Conservation (phyloP, 2,113 vertebrate genomes). For the Eleginops maclovinus region DNA sequence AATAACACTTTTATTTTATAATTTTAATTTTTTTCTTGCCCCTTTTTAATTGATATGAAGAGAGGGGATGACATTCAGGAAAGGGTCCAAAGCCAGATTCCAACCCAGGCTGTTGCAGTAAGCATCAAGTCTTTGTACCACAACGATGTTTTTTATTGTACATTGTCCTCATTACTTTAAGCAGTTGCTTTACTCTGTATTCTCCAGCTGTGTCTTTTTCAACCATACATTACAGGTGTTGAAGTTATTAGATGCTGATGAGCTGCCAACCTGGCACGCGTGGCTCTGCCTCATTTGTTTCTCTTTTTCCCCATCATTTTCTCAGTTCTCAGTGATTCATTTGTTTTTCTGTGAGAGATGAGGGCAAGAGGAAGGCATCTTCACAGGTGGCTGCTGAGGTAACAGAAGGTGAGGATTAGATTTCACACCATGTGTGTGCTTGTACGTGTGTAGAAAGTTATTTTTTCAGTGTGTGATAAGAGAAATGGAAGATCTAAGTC, state of each 20-base stretch:
- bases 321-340: slow-evolving; percentile 48
- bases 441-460: slow-evolving; percentile 51
- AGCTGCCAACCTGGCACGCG: slow-evolving; percentile 53
- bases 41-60: too few relatives aligned
- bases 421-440: slow-evolving; percentile 52
- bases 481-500: slow-evolving; percentile 45
- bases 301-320: not conserved
- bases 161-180: slow-evolving; percentile 8
- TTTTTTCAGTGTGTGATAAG: slow-evolving; percentile 47
- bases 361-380: slow-evolving; percentile 40
- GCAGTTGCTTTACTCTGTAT: slow-evolving; percentile 17
- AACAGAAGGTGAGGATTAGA: slow-evolving; percentile 59
- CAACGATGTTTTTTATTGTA: not conserved
- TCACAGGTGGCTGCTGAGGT: slow-evolving; percentile 57
- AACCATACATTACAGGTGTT: slow-evolving; percentile 17
- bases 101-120: too few relatives aligned
- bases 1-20: too few relatives aligned
- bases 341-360: slow-evolving; percentile 47
- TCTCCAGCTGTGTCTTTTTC: not conserved
- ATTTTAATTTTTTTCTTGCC: too few relatives aligned
- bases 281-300: slow-evolving; percentile 58
- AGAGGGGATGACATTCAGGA: too few relatives aligned
- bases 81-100: too few relatives aligned
- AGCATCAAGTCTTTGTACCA: too few relatives aligned
- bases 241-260: slow-evolving; percentile 51